phyloP scores from a whole-genome alignment of 2,113 vertebrate species.

The Amblyornis subalaris region DNA sequence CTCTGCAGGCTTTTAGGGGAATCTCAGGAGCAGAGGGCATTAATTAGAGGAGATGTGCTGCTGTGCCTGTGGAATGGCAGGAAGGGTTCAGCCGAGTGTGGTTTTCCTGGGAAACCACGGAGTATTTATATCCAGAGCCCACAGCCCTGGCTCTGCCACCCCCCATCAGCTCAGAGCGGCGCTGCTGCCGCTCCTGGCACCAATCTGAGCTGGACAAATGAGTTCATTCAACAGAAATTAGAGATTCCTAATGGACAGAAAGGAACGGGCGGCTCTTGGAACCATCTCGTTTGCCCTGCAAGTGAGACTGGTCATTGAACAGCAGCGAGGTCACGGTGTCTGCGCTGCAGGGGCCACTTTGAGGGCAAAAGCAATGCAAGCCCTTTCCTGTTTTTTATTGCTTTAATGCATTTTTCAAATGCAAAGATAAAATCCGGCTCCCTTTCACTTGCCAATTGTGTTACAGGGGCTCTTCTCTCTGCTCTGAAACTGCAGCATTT shows the following conservation, averaged over 20 bases:
- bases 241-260: not conserved
- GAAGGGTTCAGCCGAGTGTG: not conserved
- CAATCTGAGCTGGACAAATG: not conserved
- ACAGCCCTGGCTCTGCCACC: not conserved
- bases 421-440: not conserved
- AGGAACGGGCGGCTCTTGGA: not conserved
- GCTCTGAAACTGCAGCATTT: not conserved
- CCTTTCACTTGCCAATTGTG: not conserved
- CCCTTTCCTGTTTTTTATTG: not conserved
- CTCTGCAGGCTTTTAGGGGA: not conserved
- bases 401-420: not conserved
- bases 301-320: not conserved
- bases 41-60: not conserved
- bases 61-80: not conserved
- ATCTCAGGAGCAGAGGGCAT: not conserved
- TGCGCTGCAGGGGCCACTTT: fast-evolving
- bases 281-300: not conserved
- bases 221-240: not conserved
- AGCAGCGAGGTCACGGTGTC: not conserved
- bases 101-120: not conserved
- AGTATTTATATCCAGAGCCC: not conserved
- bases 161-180: not conserved
- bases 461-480: not conserved
- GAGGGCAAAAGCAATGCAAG: not conserved
- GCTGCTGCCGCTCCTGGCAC: not conserved